A percentile compares a stretch with the other conserved stretches of the same genome.
These are phyloP conservation scores for Penaeus monodon DNA, from an alignment of 2,888 invertebrate species.

Conservation along the genomic window DNA sequence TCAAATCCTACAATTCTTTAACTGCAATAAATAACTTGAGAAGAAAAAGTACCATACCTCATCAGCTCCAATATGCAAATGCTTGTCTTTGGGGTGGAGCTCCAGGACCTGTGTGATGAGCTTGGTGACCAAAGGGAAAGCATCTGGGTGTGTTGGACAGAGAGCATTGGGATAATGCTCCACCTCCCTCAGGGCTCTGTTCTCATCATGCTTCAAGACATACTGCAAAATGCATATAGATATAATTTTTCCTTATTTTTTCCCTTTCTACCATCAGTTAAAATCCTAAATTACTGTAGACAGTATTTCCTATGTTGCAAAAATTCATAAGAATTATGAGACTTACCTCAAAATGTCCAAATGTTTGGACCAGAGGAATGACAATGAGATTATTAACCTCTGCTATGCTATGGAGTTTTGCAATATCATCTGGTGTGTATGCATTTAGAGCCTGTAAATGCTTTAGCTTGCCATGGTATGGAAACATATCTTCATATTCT, in stretches of 20 bases:
- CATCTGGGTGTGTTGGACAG: conserved; percentile 71
- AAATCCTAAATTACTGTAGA: too few species aligned
- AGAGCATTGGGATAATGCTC: conserved; percentile 76
- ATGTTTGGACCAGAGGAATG: conserved; percentile 73
- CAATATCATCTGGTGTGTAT: conserved; percentile 68
- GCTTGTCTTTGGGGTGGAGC: conserved; percentile 68
- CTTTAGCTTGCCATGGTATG: conserved; percentile 71
- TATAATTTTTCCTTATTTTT: not conserved
- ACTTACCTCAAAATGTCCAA: conserved; percentile 73
- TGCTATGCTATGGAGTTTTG: conserved; percentile 68
- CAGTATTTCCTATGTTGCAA: too few species aligned
- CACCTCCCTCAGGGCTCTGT: conserved; percentile 78
- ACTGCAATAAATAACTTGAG: conserved; percentile 65
- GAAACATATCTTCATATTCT: conserved; percentile 78
- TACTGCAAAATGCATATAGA: conserved; percentile 70
- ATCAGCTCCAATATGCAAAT: conserved; percentile 72
- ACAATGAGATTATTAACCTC: conserved; percentile 72
- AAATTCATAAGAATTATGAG: not conserved
- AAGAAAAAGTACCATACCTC: conserved; percentile 66
- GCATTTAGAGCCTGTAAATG: conserved; percentile 69
- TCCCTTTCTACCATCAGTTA: not conserved
- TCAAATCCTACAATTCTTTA: too few species aligned
- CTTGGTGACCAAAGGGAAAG: conserved; percentile 45
- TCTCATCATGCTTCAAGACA: conserved; percentile 81
- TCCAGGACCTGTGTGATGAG: conserved; percentile 67